Base-by-base conservation (phyloP, 1,140 invertebrate species). In the Bradysia coprophila region DNA sequence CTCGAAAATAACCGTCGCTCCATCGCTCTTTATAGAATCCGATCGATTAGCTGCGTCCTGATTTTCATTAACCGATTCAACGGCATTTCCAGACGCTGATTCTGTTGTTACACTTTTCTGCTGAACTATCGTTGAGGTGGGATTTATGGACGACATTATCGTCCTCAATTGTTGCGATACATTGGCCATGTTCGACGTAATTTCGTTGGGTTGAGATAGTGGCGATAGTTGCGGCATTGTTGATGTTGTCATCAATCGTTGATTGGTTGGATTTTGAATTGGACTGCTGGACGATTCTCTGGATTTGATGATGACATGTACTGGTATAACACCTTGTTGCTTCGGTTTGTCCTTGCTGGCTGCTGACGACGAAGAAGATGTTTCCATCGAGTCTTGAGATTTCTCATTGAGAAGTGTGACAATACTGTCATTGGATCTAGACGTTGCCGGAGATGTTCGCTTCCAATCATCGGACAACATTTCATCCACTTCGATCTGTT, bases 111-210 rank as follows among this genome's bases (percentile, higher is more conserved):
- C 9, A 11, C 33, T 6, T 36, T 9, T 11, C 18, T 36, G 33
- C 15, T 36, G 33, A 36, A 36, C 18, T 15, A 28, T 18, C 19
- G 46, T 20, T 44, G 34, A 36, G 53, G 13, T 43, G 44, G 16
- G 49, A 19, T 72, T 65, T 4, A 72, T 53, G 2, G 73, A 73
- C 10, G 72, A 75, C 48, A 77, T 67, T 36, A 75, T 68, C 3
- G 68, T 73, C 11, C 74, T 56, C 31, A 78, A 46, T 48, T 78
- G 77, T 52, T 78, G 73, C 2, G 75, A 76, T 0, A 72, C 75
- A 49, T 75, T 78, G 0, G 70, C 75, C 48, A 78, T 75, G 43
- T 78, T 78, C 2, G 73, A 73, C 4, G 75, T 77, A 13, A 80
- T 56, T 48, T 80, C 76, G 0, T 73, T 70, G 0, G 77, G 76